Percentiles rank a stretch among this genome's conserved stretches.
These are phyloP conservation scores for Indri indri DNA, from an alignment of 2,113 vertebrate species.

Conservation along the genomic window DNA sequence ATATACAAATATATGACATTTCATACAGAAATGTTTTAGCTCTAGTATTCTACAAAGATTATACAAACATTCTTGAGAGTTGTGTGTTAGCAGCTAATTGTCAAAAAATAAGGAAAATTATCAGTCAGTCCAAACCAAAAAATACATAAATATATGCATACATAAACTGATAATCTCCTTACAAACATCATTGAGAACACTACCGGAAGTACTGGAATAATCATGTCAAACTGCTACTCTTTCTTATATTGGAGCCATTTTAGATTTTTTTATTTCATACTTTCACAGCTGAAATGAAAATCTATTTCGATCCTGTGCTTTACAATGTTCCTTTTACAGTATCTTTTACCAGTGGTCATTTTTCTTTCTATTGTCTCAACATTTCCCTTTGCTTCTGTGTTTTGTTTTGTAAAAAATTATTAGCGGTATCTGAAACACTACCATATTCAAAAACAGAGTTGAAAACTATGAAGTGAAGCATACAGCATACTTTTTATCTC, in stretches of 20 bases:
- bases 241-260: not conserved
- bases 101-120: not conserved
- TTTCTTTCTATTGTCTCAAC: not conserved
- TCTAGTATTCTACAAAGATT: not conserved
- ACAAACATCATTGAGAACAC: not conserved
- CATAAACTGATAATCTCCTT: not conserved
- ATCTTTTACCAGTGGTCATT: not conserved
- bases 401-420: not conserved
- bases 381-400: not conserved
- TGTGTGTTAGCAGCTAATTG: not conserved
- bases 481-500: not conserved
- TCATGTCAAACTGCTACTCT: not conserved
- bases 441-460: not conserved
- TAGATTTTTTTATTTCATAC: not conserved
- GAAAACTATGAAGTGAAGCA: not conserved
- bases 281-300: not conserved
- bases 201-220: not conserved
- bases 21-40: not conserved
- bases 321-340: not conserved
- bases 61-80: not conserved
- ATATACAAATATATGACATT: not conserved
- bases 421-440: not conserved
- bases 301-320: not conserved
- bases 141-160: not conserved
- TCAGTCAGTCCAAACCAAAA: constrained; percentile 31